These are phyloP conservation scores for Serripes groenlandicus DNA, from an alignment of 2,888 invertebrate genomes.

Conservation along the genomic window DNA sequence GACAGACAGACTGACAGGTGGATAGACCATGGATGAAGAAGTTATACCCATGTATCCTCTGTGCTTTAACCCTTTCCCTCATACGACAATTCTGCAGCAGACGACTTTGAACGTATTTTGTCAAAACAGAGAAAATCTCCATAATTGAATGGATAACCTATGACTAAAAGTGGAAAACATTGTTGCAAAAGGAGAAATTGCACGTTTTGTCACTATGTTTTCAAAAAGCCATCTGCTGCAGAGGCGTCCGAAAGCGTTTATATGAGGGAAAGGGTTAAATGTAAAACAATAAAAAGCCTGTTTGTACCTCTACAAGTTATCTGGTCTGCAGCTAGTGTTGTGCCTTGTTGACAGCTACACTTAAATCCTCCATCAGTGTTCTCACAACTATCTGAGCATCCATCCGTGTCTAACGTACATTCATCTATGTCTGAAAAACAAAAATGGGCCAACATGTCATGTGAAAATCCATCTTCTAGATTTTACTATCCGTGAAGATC, in stretches of 20 bases:
- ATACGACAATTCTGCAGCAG: too few species aligned
- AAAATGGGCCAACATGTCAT: too few species aligned
- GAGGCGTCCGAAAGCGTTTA: neutral
- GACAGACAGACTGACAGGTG: too few species aligned
- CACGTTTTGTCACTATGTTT: neutral
- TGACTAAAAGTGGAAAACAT: neutral
- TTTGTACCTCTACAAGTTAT: conserved; percentile 62
- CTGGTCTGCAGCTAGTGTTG: conserved; percentile 56
- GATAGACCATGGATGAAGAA: too few species aligned
- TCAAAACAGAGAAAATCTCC: neutral
- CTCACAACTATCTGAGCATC: conserved; percentile 62
- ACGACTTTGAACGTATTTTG: too few species aligned
- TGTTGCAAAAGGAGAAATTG: neutral
- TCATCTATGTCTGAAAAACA: conserved; percentile 68
- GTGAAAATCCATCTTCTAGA: too few species aligned
- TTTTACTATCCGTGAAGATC: too few species aligned
- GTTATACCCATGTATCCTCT: too few species aligned
- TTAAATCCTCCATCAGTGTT: conserved; percentile 61
- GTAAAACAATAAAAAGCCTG: neutral
- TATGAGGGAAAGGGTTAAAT: neutral
- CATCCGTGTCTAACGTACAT: conserved; percentile 45
- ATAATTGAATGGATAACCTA: neutral
- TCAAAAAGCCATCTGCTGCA: neutral
- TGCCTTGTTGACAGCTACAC: conserved; percentile 66
- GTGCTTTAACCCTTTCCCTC: too few species aligned